These are phyloP conservation scores for Nesoenas mayeri DNA, from an alignment of 2,113 vertebrate genomes.

Conservation along the genomic window DNA sequence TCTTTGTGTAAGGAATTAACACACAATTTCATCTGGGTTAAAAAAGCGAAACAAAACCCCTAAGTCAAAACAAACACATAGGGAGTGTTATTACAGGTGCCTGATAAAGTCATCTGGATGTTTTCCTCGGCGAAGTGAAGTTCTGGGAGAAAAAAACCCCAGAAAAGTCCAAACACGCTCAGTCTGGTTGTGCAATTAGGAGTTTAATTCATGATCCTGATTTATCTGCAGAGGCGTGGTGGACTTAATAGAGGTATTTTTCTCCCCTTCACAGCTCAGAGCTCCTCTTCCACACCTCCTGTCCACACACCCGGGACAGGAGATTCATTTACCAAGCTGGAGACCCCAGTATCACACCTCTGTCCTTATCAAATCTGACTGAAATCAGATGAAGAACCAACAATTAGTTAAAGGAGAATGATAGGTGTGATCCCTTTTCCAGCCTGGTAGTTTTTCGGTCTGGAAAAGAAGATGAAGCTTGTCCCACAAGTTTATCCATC, in stretches of 20 bases:
- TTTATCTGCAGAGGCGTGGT: neutral
- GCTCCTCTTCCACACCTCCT: neutral
- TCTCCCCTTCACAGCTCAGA: neutral
- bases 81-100: neutral
- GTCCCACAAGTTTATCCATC: neutral
- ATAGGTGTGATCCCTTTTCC: neutral
- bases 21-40: neutral
- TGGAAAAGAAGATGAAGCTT: slow-evolving; percentile 24
- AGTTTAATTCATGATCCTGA: neutral
- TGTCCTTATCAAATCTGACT: neutral
- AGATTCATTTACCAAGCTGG: neutral
- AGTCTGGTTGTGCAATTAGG: neutral
- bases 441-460: neutral
- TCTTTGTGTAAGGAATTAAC: neutral
- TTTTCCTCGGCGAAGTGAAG: neutral
- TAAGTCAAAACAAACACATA: neutral
- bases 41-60: neutral
- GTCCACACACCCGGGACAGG: fast-evolving
- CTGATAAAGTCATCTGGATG: neutral
- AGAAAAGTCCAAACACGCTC: neutral
- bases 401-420: neutral
- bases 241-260: neutral
- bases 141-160: neutral
- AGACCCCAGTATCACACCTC: neutral
- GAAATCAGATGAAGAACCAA: neutral